These are phyloP conservation scores for Myrmecophaga tridactyla DNA, from an alignment of 2,113 vertebrate genomes.

Conservation along the genomic window DNA sequence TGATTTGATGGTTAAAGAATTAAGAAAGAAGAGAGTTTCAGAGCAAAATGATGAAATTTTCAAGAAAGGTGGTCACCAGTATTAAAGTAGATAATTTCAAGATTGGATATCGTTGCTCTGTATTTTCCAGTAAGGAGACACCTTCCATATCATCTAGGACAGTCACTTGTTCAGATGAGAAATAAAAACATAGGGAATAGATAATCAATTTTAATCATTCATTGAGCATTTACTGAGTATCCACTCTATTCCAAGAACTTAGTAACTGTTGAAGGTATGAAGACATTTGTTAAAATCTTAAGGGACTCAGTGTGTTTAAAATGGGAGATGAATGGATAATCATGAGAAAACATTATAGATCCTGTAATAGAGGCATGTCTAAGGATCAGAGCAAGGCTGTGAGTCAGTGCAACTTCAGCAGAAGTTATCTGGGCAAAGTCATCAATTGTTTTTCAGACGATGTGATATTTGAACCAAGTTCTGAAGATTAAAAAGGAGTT, in stretches of 20 bases:
- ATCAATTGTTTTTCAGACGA: background rate
- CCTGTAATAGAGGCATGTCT: background rate
- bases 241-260: background rate
- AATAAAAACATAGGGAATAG: background rate
- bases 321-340: background rate
- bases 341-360: fast-evolving
- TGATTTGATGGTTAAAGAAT: background rate
- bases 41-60: background rate
- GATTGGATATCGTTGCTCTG: background rate
- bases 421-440: background rate
- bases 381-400: background rate
- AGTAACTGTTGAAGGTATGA: background rate
- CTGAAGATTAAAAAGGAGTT: background rate
- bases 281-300: background rate
- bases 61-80: background rate
- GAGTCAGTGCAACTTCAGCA: background rate
- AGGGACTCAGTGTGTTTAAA: background rate
- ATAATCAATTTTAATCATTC: background rate
- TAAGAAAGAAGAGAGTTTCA: background rate
- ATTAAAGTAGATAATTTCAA: background rate
- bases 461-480: background rate
- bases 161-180: background rate
- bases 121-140: background rate
- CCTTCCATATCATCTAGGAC: background rate
- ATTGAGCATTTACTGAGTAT: background rate